Conservation (phyloP, 2,888 invertebrate genomes). For the Hirtodrosophila histrioides region DNA sequence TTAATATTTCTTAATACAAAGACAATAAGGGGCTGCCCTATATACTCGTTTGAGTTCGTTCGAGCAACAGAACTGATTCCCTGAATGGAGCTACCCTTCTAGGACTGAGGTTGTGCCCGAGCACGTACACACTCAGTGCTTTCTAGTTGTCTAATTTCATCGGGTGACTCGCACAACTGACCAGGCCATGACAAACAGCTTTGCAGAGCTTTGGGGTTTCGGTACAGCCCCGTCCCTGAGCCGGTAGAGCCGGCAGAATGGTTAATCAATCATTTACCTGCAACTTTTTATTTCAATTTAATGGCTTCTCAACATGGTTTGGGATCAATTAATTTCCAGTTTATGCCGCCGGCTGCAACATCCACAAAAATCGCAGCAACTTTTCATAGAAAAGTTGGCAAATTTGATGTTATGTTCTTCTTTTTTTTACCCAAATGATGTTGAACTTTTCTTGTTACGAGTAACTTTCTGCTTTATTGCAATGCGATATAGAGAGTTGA, state of each 20-base stretch:
- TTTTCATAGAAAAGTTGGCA: slow-evolving; percentile 49
- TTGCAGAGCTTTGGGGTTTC: neutral
- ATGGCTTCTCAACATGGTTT: slow-evolving; percentile 56
- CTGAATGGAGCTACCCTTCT: too few relatives aligned
- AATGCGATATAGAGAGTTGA: slow-evolving; percentile 4
- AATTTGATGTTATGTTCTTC: slow-evolving; percentile 30
- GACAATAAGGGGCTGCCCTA: too few relatives aligned
- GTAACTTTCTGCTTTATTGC: slow-evolving; percentile 42
- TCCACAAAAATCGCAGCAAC: slow-evolving; percentile 58
- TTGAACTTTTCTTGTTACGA: slow-evolving; percentile 36
- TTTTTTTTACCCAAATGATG: slow-evolving; percentile 24
- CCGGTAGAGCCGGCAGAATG: neutral
- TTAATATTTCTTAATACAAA: too few relatives aligned
- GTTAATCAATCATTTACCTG: slow-evolving; percentile 34
- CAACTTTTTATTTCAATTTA: slow-evolving; percentile 51
- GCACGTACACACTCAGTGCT: neutral
- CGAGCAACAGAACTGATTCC: too few relatives aligned
- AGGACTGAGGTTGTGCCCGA: too few relatives aligned
- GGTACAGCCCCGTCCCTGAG: neutral
- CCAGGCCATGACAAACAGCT: slow-evolving; percentile 18
- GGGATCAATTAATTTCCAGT: slow-evolving; percentile 71
- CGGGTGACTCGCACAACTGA: slow-evolving; percentile 63
- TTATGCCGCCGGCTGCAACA: slow-evolving; percentile 62
- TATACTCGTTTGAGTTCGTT: too few relatives aligned
- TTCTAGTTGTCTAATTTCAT: slow-evolving; percentile 55